phyloP scores from a whole-genome alignment of 2,888 invertebrate genomes.

The Dryocosmus kuriphilus region DNA sequence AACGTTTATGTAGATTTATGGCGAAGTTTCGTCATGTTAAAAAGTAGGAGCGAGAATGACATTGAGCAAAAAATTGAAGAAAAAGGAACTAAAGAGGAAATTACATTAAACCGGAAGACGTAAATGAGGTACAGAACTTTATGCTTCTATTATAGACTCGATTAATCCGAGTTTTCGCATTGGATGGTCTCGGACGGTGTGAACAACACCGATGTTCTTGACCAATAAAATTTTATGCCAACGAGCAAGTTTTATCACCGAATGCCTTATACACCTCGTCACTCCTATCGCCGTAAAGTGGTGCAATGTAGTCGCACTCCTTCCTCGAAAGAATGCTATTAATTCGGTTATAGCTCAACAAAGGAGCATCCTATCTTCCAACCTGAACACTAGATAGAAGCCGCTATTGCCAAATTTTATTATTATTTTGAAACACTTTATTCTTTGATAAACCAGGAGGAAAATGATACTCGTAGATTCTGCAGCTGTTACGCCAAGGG shows the following conservation, averaged over 20 bases:
- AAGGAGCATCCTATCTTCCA: conserved; percentile 38
- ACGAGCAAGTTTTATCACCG: conserved; percentile 38
- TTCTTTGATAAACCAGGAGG: background rate
- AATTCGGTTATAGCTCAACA: conserved; percentile 47
- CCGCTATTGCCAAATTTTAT: background rate
- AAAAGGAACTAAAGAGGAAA: background rate
- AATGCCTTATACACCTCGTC: conserved; percentile 48
- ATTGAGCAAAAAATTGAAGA: background rate
- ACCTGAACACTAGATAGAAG: background rate
- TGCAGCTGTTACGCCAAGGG: no score
- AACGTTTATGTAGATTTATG: conserved; percentile 6
- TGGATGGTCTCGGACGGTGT: background rate
- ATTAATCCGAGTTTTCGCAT: conserved; percentile 20
- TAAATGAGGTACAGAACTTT: background rate
- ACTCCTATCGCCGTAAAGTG: conserved; percentile 54
- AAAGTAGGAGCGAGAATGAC: background rate
- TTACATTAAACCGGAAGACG: background rate
- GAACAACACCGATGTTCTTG: conserved; percentile 8
- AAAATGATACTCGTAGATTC: no score
- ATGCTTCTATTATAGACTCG: conserved; percentile 24
- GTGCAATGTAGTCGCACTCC: conserved; percentile 43
- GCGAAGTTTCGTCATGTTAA: background rate
- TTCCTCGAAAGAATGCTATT: conserved; percentile 47
- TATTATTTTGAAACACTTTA: background rate
- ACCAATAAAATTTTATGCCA: conserved; percentile 51